Evolutionary conservation across 2,888 invertebrate genomes (phyloP), one percentile per base, ranked within the genome.

Genomic region (Ectobius pallidus): DNA sequence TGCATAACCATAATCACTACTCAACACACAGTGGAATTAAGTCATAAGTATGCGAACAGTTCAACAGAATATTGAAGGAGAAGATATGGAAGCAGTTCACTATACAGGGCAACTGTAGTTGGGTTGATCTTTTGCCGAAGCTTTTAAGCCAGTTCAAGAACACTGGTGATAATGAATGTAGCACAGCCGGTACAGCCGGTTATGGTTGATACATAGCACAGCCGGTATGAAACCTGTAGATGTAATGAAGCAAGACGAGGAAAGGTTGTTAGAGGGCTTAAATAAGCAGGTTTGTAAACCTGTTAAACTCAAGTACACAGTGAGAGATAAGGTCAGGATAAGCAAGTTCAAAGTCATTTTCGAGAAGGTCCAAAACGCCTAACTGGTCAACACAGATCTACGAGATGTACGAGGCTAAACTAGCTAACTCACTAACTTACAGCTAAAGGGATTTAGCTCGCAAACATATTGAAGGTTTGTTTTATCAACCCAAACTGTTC

Each of bases 11-110:
- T 14, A 46, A 11, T 46, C 46, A 46, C 18, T 46, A 46, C n/a
- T 46, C 46, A 46, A 46, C 46, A n/a, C n/a, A 46, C n/a, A 46
- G 9, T n/a, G n/a, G n/a, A 3, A n/a, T 62, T 62, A 62, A 27
- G n/a, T 25, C 30, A 25, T n/a, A 14, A 4, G 62, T 27, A n/a
- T 16, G 14, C 30, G 18, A 62, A 4, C 11, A n/a, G 46, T 46
- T 46, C 16, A 46, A 46, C n/a, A 46, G 46, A 11, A 34, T 11
- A 11, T 11, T 34, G 3, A 46, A 46, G n/a, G 46, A n/a, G n/a
- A 46, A 46, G n/a, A 46, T 46, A n/a, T 46, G 46, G 46, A 46
- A 46, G n/a, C 18, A 46, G n/a, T 46, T 46, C 18, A 14, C 16
- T 4, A 46, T 46, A n/a, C 18, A n/a, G 4, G 18, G 18, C 3